phyloP scores from a whole-genome alignment of 2,797 vertebrate genomes.

The Phyllotis vaccarum region DNA sequence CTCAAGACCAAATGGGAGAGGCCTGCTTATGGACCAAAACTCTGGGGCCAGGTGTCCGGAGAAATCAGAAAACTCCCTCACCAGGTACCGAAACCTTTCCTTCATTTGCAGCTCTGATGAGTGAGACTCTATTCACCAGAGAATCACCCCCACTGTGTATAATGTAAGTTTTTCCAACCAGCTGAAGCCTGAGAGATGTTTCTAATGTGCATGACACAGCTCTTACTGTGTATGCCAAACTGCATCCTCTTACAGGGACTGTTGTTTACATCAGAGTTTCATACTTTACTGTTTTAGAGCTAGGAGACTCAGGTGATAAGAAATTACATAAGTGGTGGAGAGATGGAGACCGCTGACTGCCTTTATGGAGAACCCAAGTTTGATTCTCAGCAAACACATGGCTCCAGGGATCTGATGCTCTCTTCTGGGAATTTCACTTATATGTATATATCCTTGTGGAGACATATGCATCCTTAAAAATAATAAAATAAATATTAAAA shows the following conservation, averaged over 20 bases:
- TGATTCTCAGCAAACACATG: background rate
- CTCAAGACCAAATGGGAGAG: conserved; percentile 82
- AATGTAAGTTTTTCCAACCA: background rate
- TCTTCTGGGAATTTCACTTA: background rate
- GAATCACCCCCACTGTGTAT: background rate
- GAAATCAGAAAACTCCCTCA: conserved; percentile 41
- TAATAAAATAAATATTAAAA: background rate
- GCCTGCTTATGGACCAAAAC: conserved; percentile 69
- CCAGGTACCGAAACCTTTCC: conserved; percentile 75
- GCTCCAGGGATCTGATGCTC: background rate
- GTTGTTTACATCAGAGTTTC: background rate
- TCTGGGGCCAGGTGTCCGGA: conserved; percentile 2
- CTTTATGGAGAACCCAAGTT: background rate
- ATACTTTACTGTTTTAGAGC: background rate
- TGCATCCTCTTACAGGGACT: background rate
- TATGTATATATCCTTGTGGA: background rate
- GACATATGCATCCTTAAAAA: background rate
- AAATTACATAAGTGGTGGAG: background rate
- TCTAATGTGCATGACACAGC: background rate
- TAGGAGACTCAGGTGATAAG: conserved; percentile 4
- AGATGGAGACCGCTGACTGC: background rate
- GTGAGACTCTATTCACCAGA: background rate
- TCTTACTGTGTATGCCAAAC: background rate
- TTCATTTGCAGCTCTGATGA: background rate
- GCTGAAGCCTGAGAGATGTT: background rate